These are phyloP conservation scores for Agrypnia vestita DNA, from an alignment of 1,140 invertebrate species.

Conservation along the genomic window DNA sequence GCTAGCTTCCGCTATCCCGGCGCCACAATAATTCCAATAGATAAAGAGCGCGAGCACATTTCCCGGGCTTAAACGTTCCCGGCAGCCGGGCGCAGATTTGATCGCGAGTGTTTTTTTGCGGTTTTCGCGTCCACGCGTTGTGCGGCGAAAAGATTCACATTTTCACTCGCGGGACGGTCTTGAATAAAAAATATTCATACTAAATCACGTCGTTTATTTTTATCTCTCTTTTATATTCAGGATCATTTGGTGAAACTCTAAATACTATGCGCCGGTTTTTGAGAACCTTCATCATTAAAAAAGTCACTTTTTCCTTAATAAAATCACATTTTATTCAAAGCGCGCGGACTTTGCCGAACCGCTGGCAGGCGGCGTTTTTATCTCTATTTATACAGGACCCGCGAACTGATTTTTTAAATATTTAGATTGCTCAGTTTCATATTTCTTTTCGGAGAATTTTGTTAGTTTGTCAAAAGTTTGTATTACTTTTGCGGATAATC, in stretches of 20 bases:
- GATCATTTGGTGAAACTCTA: constrained; percentile 43
- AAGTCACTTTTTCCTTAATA: constrained; percentile 32
- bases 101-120: constrained; percentile 28
- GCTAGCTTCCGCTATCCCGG: constrained; percentile 1
- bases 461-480: constrained; percentile 34
- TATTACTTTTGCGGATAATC: constrained; percentile 11
- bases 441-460: constrained; percentile 22
- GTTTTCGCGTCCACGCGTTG: neutral
- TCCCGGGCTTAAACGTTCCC: constrained; percentile 23
- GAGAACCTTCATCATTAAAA: constrained; percentile 42
- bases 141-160: neutral
- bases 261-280: constrained; percentile 38
- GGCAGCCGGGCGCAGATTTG: constrained; percentile 10
- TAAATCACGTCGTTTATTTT: constrained; percentile 41
- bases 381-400: constrained; percentile 40
- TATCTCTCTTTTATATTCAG: constrained; percentile 45
- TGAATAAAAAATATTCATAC: constrained; percentile 36
- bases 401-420: constrained; percentile 12
- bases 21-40: constrained; percentile 26
- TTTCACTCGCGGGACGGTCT: neutral
- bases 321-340: constrained; percentile 43
- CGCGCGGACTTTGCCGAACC: constrained; percentile 16
- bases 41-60: constrained; percentile 23
- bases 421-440: constrained; percentile 36
- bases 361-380: constrained; percentile 1